Percentiles rank a stretch among this genome's conserved stretches.
These are phyloP conservation scores for Tetramorium alpestre DNA, from an alignment of 1,140 invertebrate genomes.

Conservation along the genomic window DNA sequence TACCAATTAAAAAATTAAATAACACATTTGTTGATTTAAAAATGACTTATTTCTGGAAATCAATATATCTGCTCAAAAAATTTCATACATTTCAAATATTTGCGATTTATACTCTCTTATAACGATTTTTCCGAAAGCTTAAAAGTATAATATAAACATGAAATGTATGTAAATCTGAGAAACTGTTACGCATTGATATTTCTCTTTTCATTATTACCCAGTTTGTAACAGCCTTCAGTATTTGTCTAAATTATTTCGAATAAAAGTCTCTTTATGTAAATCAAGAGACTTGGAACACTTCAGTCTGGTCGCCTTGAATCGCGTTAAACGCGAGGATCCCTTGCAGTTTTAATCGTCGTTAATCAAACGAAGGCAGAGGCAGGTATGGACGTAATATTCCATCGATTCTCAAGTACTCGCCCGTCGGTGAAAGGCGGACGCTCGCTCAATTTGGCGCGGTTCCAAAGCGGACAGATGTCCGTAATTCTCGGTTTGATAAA, in stretches of 20 bases:
- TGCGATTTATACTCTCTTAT: too few species aligned
- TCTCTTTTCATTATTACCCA: neutral
- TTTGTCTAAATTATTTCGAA: slow-evolving; percentile 4
- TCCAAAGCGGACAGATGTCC: slow-evolving; percentile 73
- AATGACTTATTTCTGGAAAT: neutral
- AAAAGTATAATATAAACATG: neutral
- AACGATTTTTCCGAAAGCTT: neutral
- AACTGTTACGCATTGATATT: neutral
- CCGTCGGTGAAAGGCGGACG: slow-evolving; percentile 45
- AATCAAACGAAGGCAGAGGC: slow-evolving; percentile 54
- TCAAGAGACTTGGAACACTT: neutral
- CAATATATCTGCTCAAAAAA: neutral
- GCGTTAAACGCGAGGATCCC: slow-evolving; percentile 30
- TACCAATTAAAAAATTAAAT: neutral
- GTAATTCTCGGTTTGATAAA: slow-evolving; percentile 76
- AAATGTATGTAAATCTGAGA: neutral
- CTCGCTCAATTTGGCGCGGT: slow-evolving; percentile 68
- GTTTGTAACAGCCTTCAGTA: neutral
- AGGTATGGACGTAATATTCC: slow-evolving; percentile 62
- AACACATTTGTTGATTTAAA: neutral
- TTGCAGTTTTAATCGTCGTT: slow-evolving; percentile 62
- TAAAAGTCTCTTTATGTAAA: slow-evolving; percentile 17
- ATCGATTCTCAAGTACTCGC: slow-evolving; percentile 57
- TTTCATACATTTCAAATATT: neutral
- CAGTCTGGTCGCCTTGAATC: neutral